phyloP scores from a whole-genome alignment of 2,888 invertebrate species.

The Sphinx pinastri region DNA sequence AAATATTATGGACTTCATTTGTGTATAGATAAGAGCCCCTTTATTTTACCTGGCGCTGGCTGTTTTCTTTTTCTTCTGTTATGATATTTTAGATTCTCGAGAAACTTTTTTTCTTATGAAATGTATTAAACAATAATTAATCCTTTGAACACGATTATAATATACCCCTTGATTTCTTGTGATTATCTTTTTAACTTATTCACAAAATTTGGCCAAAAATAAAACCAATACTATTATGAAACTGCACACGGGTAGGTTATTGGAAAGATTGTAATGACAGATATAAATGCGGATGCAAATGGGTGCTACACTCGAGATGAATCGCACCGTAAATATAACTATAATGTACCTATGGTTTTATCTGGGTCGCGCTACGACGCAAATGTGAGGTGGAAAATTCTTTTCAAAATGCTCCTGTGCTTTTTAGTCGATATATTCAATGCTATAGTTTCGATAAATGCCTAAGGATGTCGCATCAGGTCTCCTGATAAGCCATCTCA shows the following conservation, averaged over 20 bases:
- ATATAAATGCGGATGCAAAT: slow-evolving; percentile 31
- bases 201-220: too few relatives aligned
- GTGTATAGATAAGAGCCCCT: neutral
- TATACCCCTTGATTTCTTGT: too few relatives aligned
- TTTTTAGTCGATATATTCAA: slow-evolving; percentile 4
- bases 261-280: slow-evolving; percentile 27
- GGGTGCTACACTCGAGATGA: slow-evolving; percentile 3
- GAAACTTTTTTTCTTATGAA: too few relatives aligned
- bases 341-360: slow-evolving; percentile 33
- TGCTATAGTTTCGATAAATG: neutral
- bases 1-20: too few relatives aligned
- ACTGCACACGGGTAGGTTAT: neutral
- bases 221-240: neutral
- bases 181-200: too few relatives aligned
- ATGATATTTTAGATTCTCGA: too few relatives aligned
- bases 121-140: too few relatives aligned
- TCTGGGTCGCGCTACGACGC: slow-evolving; percentile 39
- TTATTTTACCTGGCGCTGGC: neutral
- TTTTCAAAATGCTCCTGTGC: slow-evolving; percentile 1
- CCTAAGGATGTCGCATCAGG: neutral
- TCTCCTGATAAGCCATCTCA: too few relatives aligned
- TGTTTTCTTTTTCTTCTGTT: neutral
- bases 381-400: slow-evolving; percentile 36
- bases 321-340: slow-evolving; percentile 30
- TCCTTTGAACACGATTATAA: too few relatives aligned